phyloP scores from a whole-genome alignment of 2,888 invertebrate species.

The Macrosiphum euphorbiae region DNA sequence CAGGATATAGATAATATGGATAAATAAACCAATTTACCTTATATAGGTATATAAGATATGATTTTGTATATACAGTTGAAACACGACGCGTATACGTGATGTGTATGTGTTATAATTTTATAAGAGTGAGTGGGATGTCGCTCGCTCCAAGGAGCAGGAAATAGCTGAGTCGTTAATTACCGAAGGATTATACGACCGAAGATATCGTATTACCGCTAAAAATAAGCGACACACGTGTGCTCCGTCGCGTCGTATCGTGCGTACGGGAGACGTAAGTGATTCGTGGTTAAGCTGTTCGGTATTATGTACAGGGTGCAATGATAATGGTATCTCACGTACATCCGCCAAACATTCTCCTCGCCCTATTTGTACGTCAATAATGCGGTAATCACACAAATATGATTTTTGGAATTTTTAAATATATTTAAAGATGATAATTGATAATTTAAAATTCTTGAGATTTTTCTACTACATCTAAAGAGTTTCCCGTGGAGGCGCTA shows the following conservation, averaged over 20 bases:
- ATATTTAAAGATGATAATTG: too few relatives aligned
- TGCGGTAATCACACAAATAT: too few relatives aligned
- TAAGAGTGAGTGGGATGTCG: neutral
- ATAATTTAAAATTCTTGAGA: too few relatives aligned
- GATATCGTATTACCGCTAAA: slow-evolving; percentile 50
- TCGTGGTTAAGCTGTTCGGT: slow-evolving; percentile 18
- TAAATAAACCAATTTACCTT: neutral
- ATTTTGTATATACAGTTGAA: neutral
- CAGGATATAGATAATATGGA: too few relatives aligned
- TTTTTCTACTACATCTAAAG: too few relatives aligned
- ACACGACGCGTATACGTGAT: neutral
- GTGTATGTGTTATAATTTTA: neutral
- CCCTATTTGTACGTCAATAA: too few relatives aligned
- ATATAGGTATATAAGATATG: neutral
- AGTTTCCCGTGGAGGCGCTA: too few relatives aligned
- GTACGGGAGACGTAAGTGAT: neutral
- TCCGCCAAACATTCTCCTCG: too few relatives aligned
- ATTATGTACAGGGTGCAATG: neutral
- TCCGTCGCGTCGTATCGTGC: neutral
- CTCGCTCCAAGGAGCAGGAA: neutral
- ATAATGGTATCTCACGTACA: too few relatives aligned
- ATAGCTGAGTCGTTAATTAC: slow-evolving; percentile 18
- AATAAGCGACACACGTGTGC: slow-evolving; percentile 37
- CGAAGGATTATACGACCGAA: slow-evolving; percentile 24
- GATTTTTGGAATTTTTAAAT: too few relatives aligned